Evolutionary conservation across 2,888 invertebrate genomes (phyloP).

Genomic region (Boloria euphrosyne): DNA sequence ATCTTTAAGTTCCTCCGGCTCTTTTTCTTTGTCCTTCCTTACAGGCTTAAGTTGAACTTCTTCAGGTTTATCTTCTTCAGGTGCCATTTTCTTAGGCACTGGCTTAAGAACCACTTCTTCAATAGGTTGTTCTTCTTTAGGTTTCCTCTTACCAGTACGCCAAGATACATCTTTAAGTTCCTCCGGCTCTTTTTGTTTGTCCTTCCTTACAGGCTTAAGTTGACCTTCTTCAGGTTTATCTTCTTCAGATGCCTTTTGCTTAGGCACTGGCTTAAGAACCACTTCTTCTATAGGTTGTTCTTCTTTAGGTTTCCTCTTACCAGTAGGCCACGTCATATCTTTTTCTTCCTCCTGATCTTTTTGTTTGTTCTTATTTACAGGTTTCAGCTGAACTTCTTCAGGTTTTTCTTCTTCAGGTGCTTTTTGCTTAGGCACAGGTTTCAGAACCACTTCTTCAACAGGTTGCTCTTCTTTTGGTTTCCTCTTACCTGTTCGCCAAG

Average conservation of each 20-base stretch:
- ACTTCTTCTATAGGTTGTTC: conserved; percentile 63
- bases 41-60: conserved; percentile 79
- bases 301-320: conserved; percentile 52
- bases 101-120: too few species aligned
- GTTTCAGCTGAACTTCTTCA: conserved; percentile 54
- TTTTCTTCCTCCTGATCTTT: conserved; percentile 49
- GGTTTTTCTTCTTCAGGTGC: conserved; percentile 53
- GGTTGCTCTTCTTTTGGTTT: conserved; percentile 49
- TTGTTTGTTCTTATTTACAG: conserved; percentile 35
- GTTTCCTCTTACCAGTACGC: too few species aligned
- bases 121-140: too few species aligned
- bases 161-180: conserved; percentile 44
- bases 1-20: conserved; percentile 44
- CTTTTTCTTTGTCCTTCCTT: conserved; percentile 28
- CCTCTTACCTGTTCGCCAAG: conserved; percentile 54
- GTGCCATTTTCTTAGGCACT: not conserved
- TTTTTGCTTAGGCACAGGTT: conserved; percentile 62
- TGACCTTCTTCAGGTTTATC: conserved; percentile 51
- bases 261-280: conserved; percentile 51
- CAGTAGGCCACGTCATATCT: conserved; percentile 54
- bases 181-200: conserved; percentile 51
- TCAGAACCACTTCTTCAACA: conserved; percentile 73
- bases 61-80: conserved; percentile 53
- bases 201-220: conserved; percentile 51
- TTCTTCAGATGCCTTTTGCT: conserved; percentile 46